These are phyloP conservation scores for Mormyrus iriodes DNA, from an alignment of 2,113 vertebrate genomes.

Conservation along the genomic window DNA sequence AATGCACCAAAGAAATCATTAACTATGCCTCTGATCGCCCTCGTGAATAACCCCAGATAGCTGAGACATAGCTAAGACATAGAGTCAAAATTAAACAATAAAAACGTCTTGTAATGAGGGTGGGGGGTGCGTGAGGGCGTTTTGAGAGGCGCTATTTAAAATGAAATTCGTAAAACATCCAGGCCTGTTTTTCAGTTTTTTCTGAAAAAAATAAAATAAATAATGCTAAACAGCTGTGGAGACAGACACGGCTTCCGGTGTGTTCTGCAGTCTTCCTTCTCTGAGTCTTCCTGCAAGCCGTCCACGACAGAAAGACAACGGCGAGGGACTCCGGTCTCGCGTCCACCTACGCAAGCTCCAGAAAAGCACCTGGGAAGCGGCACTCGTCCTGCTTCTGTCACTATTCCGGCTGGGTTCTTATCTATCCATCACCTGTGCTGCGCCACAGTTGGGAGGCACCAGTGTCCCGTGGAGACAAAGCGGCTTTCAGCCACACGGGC, in stretches of 20 bases:
- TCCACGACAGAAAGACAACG: not conserved
- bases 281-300: not conserved
- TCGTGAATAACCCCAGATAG: not conserved
- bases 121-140: not conserved
- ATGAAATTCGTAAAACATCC: not conserved
- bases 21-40: not conserved
- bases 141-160: not conserved
- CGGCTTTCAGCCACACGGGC: not conserved
- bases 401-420: not conserved
- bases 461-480: not conserved
- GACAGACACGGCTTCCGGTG: not conserved
- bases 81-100: not conserved
- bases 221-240: not conserved
- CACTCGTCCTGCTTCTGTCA: not conserved
- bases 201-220: not conserved
- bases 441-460: no score
- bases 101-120: not conserved
- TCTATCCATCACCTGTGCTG: not conserved
- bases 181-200: not conserved
- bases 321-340: not conserved
- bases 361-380: not conserved
- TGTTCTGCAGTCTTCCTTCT: not conserved
- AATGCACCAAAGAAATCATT: not conserved
- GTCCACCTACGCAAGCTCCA: not conserved
- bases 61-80: slow-evolving; percentile 1